Base-by-base conservation (phyloP, 2,888 invertebrate species). In the Lasius fuliginosus region DNA sequence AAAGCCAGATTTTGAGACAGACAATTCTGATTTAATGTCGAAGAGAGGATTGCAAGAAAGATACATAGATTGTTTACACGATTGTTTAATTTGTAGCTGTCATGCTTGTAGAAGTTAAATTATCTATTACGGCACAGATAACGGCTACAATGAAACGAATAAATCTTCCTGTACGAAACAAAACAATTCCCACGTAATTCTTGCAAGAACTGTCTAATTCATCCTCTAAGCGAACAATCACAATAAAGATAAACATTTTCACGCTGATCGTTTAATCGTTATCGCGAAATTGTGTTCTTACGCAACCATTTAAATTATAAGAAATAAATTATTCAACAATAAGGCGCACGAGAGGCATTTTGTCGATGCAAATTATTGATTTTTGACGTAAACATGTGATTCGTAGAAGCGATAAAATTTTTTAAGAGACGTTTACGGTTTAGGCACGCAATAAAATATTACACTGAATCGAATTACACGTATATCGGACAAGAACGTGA, bases 161-260 rank as follows among this genome's bases (percentile, higher is more conserved):
- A 81, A 81, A 81, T 73, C 60, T 81, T 36, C n/a, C 3, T 42
- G 56, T 36, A 6, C 36, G 18, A 81, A 58, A 71, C 79, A 71
- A 81, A 73, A 36, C 36, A 11, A 81, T 81, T 81, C 79, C 23
- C 73, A 49, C 0, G 60, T 18, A 62, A 81, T 81, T 81, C 71
- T 81, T 73, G 27, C 18, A 73, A 81, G 27, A 12, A 33, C 46
- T 30, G 46, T 71, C 23, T 73, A 71, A 81, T 33, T 73, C 73
- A 36, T 71, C 33, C 33, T 71, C 60, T 68, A 40, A 23, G 33
- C 60, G 30, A 11, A 30, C 49, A 53, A 36, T 33, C 46, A 33
- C 53, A 42, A 79, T 83, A 30, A 71, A 71, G 33, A 77, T n/a
- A 68, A 77, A 60, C 23, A 56, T 71, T 79, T 79, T 79, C 18